phyloP scores from a whole-genome alignment of 1,140 invertebrate genomes.

The Drosophila punjabiensis region DNA sequence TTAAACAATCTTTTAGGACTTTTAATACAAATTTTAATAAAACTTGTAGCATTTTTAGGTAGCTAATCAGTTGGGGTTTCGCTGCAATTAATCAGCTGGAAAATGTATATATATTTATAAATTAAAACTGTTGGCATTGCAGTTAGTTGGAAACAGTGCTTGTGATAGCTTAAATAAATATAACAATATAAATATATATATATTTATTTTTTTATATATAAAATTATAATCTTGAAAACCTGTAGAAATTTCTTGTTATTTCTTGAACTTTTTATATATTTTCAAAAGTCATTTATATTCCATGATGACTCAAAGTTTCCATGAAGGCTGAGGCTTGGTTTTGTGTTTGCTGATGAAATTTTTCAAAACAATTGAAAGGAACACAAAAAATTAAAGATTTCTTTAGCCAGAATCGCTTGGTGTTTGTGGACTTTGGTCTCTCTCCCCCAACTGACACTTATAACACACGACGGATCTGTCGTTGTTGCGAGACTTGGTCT shows the following conservation, averaged over 20 bases:
- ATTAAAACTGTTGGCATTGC: neutral
- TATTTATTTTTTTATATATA: neutral
- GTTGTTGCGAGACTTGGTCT: neutral
- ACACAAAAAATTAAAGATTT: slow-evolving; percentile 21
- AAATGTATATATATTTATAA: neutral
- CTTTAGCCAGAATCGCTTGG: neutral
- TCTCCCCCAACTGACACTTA: slow-evolving; percentile 12
- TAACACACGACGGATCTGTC: slow-evolving; percentile 19
- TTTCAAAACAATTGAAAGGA: slow-evolving; percentile 27
- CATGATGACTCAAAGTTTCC: neutral
- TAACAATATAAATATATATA: neutral
- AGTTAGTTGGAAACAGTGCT: neutral
- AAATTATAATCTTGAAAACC: neutral
- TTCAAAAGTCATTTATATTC: neutral
- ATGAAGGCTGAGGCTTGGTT: too few relatives aligned
- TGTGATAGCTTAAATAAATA: neutral
- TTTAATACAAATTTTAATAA: neutral
- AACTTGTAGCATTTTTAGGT: neutral
- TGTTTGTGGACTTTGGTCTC: slow-evolving; percentile 44
- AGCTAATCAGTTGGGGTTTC: neutral
- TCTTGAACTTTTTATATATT: neutral
- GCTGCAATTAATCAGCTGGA: slow-evolving; percentile 10
- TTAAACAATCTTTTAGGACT: neutral
- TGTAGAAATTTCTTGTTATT: neutral
- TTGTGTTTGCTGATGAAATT: slow-evolving; percentile 27